Percentiles rank a stretch among this genome's conserved stretches.
Conservation (phyloP, 2,797 vertebrate genomes). For the Malurus splendens region DNA sequence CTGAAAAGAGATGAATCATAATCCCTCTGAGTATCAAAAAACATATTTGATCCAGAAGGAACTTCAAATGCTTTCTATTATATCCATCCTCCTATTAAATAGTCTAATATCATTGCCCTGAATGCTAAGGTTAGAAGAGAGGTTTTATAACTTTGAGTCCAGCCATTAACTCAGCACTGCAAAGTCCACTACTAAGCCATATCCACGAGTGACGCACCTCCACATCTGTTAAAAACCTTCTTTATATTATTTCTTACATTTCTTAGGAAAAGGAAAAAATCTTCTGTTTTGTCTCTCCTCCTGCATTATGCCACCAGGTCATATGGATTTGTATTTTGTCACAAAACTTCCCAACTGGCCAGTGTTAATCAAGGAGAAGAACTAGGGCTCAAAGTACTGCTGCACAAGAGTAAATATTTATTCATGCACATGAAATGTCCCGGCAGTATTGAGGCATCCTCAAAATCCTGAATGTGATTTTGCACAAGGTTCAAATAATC, state of each 20-base stretch:
- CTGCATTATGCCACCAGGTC: not conserved
- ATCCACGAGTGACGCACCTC: too few relatives aligned
- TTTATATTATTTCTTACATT: not conserved
- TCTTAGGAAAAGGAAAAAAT: not conserved
- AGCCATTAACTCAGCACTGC: not conserved
- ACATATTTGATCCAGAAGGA: not conserved
- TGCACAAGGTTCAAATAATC: not conserved
- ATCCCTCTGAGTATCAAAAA: not conserved
- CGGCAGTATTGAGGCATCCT: not conserved
- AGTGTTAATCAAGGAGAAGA: not conserved
- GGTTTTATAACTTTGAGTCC: not conserved
- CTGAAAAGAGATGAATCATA: not conserved
- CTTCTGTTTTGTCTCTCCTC: not conserved
- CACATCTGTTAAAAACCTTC: not conserved
- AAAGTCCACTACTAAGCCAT: not conserved
- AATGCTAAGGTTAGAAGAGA: not conserved
- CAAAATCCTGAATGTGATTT: not conserved
- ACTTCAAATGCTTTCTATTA: not conserved
- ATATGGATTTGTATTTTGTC: not conserved
- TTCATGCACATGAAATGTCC: not conserved
- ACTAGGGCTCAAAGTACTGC: not conserved
- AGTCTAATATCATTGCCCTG: not conserved
- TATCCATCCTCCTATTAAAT: not conserved
- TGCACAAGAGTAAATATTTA: not conserved
- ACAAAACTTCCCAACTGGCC: accelerated